Base-by-base conservation (phyloP, 2,888 invertebrate genomes). In the Fabriciana adippe region DNA sequence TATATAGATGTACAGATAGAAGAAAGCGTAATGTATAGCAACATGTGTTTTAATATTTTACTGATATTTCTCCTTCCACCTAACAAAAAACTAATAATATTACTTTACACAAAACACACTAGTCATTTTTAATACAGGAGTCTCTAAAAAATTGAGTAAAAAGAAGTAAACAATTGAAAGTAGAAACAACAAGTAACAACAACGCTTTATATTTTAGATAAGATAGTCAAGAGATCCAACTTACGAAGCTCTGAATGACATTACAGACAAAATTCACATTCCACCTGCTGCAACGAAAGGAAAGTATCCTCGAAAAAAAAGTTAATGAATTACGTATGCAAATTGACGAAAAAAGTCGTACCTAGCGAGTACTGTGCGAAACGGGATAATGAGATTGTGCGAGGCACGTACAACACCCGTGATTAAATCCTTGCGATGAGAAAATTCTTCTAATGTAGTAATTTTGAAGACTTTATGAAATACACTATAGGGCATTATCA, bases 311-410 rank as follows among this genome's bases (percentile, higher is more conserved):
- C 75, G 68, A 78, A 80, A 86, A 87, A 87, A 87, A 89, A 87
- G 84, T 89, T 90, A 89, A 90, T 90, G 90, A 90, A 90, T 90
- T 90, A 89, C 86, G 88, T 89, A 90, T 89, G 90, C 87, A 90
- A 90, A 91, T 89, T 90, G 86, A 83, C 86, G 86, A 86, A 87
- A 86, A 90, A 88, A 84, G 87, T 87, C 83, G 82, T 80, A 79
- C 80, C 80, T 76, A 79, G 79, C 73, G 67, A 72, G 70, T 62
- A 67, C 65, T 68, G 63, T 66, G 78, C 80, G 77, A 79, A 81
- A 81, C 80, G 83, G 85, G 86, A 86, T 90, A 90, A 90, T 89
- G 87, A 89, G 89, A 90, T 91, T 88, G 87, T 87, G 87, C 85
- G 79, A 78, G 78, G 79, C 85, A 84, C 86, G 84, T 84, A 82